Evolutionary conservation across 1,140 invertebrate genomes (phyloP).

Genomic region (Neuroterus valhalla): DNA sequence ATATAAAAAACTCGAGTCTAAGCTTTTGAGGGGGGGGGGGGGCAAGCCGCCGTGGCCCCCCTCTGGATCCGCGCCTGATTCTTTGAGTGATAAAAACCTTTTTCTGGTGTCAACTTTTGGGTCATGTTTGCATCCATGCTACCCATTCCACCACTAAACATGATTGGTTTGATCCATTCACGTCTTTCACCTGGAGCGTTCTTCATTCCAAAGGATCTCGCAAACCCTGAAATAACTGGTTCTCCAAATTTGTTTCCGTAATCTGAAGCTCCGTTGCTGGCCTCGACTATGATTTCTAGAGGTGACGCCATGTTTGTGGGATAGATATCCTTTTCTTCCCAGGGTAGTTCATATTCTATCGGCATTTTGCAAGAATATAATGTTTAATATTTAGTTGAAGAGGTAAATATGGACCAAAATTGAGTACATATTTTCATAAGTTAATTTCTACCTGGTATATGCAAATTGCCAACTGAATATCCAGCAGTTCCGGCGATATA

Average conservation of each 20-base stretch:
- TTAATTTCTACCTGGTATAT: constrained; percentile 84
- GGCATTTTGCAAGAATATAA: background rate
- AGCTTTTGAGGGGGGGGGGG: too few relatives aligned
- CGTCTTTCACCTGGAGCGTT: constrained; percentile 81
- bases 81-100: constrained; percentile 72
- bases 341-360: constrained; percentile 86
- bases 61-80: too few relatives aligned
- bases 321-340: constrained; percentile 89
- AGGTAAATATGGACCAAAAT: background rate
- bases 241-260: constrained; percentile 99
- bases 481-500: constrained; percentile 97
- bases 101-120: constrained; percentile 82
- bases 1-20: too few relatives aligned
- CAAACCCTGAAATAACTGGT: constrained; percentile 93
- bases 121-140: constrained; percentile 89
- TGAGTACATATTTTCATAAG: background rate
- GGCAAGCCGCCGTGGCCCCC: too few relatives aligned
- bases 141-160: constrained; percentile 98
- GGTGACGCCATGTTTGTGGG: constrained; percentile 93
- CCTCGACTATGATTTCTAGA: constrained; percentile 92
- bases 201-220: constrained; percentile 90
- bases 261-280: constrained; percentile 98
- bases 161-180: constrained; percentile 98
- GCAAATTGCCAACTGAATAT: constrained; percentile 95
- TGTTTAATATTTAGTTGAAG: constrained; percentile 4